Conservation (phyloP, 2,113 vertebrate species). For the Heloderma charlesbogerti region DNA sequence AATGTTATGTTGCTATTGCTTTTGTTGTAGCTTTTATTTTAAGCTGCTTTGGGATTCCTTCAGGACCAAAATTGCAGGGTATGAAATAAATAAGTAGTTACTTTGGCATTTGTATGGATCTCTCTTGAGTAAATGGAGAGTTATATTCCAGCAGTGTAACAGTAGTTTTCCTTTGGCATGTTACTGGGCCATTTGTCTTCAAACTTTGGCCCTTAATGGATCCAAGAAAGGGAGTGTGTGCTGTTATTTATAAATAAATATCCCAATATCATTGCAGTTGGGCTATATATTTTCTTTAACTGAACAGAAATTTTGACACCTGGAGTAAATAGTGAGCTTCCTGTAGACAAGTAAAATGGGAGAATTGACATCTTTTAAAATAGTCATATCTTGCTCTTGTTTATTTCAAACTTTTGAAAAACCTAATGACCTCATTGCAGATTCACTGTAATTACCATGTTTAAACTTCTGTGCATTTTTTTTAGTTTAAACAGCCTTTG, state of each 20-base stretch:
- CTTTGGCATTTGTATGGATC: neutral
- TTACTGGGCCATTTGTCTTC: neutral
- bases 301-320: constrained; percentile 11
- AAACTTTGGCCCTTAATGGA: neutral
- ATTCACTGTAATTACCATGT: constrained; percentile 82
- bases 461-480: constrained; percentile 80
- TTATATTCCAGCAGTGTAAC: too few relatives aligned
- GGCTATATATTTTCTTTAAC: neutral
- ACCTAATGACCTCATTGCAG: constrained; percentile 78
- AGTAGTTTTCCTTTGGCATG: neutral
- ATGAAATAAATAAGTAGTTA: neutral
- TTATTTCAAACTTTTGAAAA: constrained; percentile 79
- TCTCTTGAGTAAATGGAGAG: too few relatives aligned
- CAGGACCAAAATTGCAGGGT: neutral
- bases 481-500: constrained; percentile 83
- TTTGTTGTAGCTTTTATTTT: neutral
- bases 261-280: neutral
- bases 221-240: neutral
- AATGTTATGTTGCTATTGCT: too few relatives aligned
- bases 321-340: constrained; percentile 34
- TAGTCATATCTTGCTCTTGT: constrained; percentile 71
- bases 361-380: constrained; percentile 65
- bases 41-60: neutral
- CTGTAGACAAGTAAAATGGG: constrained; percentile 54
- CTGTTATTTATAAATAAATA: neutral